Evolutionary conservation across 2,888 invertebrate species (phyloP), one percentile per base, ranked within the genome.

Genomic region (Gymnoscelis rufifasciata): DNA sequence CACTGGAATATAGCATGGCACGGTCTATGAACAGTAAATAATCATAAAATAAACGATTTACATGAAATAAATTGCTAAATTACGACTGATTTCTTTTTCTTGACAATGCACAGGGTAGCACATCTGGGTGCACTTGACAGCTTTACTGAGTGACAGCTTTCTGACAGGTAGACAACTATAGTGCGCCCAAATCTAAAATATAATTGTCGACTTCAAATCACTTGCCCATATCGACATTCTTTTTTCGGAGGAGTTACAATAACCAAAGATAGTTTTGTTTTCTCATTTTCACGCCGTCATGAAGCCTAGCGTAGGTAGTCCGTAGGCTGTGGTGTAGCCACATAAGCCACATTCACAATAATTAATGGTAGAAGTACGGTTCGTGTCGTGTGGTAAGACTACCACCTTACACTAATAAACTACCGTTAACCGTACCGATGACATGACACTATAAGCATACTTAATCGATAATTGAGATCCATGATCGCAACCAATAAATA

Each of bases 281-380:
- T 78, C 79, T 10, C 15, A 10, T 35, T 84, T 83, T 82, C 66
- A 83, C 82, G 73, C 77, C 83, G 84, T 86, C 86, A 83, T 87
- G 75, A 72, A 78, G 5, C 2, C 2, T 19, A 19, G 19, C 19
- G 5, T 19, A 5, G 3, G 19, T 19, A 19, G 19, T 19, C n/a
- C n/a, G 5, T 19, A 19, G 19, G 3, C 19, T 19, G 19, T 19
- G 19, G 19, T 19, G 19, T 19, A 19, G 5, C 19, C 19, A n/a
- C n/a, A n/a, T n/a, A 19, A 19, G 19, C 19, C 19, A 3, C 19
- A 19, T n/a, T n/a, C n/a, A n/a, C n/a, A n/a, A n/a, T n/a, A n/a
- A n/a, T n/a, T n/a, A n/a, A n/a, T n/a, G n/a, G n/a, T n/a, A n/a
- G n/a, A n/a, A n/a, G n/a, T n/a, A n/a, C n/a, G n/a, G n/a, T n/a